A percentile compares a stretch with the other conserved stretches of the same genome.
Conservation (phyloP, 1,140 invertebrate species). For the Tetragonula clypearis region DNA sequence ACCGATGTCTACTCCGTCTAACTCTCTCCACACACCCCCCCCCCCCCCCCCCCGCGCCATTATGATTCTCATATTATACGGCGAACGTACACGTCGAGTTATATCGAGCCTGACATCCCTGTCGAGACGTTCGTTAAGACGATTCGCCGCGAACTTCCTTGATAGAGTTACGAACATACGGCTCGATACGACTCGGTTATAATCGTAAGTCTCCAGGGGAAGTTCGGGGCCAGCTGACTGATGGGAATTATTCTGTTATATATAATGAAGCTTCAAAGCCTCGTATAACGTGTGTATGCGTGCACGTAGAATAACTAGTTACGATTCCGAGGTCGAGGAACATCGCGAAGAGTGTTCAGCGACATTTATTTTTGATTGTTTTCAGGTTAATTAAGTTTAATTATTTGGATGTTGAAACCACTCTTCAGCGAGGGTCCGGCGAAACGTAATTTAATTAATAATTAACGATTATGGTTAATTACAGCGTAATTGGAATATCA, state of each 20-base stretch:
- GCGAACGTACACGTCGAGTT: constrained; percentile 30
- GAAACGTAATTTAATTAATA: no score
- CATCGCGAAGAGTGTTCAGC: not conserved
- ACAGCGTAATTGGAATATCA: no score
- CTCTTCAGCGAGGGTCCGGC: no score
- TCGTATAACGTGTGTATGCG: not conserved
- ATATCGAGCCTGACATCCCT: constrained; percentile 25
- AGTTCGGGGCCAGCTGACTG: constrained; percentile 31
- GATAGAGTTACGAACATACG: constrained; percentile 37
- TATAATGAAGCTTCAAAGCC: constrained; percentile 44
- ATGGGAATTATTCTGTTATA: constrained; percentile 48
- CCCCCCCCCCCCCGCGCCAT: not conserved
- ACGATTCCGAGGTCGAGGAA: constrained; percentile 22
- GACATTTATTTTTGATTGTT: no score
- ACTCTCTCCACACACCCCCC: no score
- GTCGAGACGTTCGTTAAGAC: constrained; percentile 45
- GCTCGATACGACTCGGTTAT: constrained; percentile 51
- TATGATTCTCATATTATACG: constrained; percentile 7
- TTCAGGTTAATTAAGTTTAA: no score
- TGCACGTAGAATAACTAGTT: constrained; percentile 9
- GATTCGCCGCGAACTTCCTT: constrained; percentile 52
- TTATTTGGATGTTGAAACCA: no score
- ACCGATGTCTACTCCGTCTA: not conserved
- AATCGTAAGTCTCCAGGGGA: constrained; percentile 50
- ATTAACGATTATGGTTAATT: no score